These are phyloP conservation scores for Drosophila albomicans DNA, from an alignment of 1,140 invertebrate species.

Conservation along the genomic window DNA sequence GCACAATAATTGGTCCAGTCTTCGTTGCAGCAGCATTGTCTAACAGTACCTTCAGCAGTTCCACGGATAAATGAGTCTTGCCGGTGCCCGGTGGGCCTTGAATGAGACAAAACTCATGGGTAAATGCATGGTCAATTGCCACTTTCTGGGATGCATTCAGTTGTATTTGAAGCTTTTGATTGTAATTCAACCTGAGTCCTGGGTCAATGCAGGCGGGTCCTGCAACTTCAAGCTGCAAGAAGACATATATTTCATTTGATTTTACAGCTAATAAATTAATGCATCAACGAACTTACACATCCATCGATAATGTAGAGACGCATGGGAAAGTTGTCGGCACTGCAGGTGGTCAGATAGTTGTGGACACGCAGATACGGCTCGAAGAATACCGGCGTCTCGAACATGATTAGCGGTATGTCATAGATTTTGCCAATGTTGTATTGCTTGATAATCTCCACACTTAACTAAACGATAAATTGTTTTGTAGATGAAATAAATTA, in stretches of 20 bases:
- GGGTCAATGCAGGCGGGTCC: constrained; percentile 43
- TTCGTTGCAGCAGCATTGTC: constrained; percentile 81
- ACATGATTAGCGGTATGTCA: constrained; percentile 86
- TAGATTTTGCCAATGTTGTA: constrained; percentile 84
- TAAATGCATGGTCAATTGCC: constrained; percentile 87
- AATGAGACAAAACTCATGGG: constrained; percentile 89
- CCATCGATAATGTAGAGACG: constrained; percentile 87
- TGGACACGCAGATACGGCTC: constrained; percentile 89
- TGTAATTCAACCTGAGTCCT: constrained; percentile 21
- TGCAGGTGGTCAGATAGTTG: constrained; percentile 87
- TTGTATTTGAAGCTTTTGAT: constrained; percentile 22
- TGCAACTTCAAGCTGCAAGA: constrained; percentile 29
- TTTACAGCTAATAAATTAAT: neutral
- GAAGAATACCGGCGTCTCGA: constrained; percentile 89
- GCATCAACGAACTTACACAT: constrained; percentile 71
- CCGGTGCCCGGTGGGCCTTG: constrained; percentile 93
- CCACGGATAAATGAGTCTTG: constrained; percentile 91
- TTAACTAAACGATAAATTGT: constrained; percentile 74
- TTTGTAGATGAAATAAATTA: neutral
- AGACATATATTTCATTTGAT: neutral
- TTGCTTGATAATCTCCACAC: constrained; percentile 85
- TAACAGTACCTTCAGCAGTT: constrained; percentile 88
- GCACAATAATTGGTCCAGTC: constrained; percentile 88
- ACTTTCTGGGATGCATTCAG: constrained; percentile 86
- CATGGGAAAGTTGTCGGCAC: constrained; percentile 87